Evolutionary conservation across 2,888 invertebrate species (phyloP), one percentile per base, ranked within the genome.

Genomic region (Heliconius erato): DNA sequence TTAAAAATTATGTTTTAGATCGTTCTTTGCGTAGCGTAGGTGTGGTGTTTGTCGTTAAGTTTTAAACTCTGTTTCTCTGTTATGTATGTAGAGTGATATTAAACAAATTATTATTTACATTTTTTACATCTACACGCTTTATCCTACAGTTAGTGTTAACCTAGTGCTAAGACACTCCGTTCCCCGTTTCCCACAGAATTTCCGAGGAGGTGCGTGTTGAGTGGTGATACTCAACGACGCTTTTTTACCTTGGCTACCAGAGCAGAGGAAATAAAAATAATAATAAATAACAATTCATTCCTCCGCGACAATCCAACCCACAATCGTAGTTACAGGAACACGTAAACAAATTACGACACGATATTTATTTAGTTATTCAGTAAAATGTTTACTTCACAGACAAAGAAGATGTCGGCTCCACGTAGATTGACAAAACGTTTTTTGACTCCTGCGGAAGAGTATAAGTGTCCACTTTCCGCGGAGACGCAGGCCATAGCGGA

Each of bases 401-500:
- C 79, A 40, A 1, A 40, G 84, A 87, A 72, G 74, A 96, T 96
- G 95, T 94, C 95, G 2, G 63, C 63, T 63, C 63, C 76, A 23
- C 91, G 92, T 81, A 91, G 93, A 85, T 89, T 92, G 40, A 90
- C 89, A 32, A 95, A 94, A 84, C 94, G 96, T 49, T 92, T 92
- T 95, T 94, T 97, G 86, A 97, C 97, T 12, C 96, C 96, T 68
- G 96, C 96, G 1, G 97, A 98, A 86, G 96, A 96, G 35, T 98
- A 98, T 92, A 91, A 94, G 14, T 97, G 97, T 88, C 91, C 94
- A 0, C 93, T 98, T 67, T 94, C 97, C 1, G 92, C 93, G 77
- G 97, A 97, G 74, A 97, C 97, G 2, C 97, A 97, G 89, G 92
- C 94, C 80, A 91, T 98, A 9, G 98, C 98, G 0, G 96, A 96